Base-by-base conservation (phyloP, 2,797 vertebrate genomes). In the Betta splendens region DNA sequence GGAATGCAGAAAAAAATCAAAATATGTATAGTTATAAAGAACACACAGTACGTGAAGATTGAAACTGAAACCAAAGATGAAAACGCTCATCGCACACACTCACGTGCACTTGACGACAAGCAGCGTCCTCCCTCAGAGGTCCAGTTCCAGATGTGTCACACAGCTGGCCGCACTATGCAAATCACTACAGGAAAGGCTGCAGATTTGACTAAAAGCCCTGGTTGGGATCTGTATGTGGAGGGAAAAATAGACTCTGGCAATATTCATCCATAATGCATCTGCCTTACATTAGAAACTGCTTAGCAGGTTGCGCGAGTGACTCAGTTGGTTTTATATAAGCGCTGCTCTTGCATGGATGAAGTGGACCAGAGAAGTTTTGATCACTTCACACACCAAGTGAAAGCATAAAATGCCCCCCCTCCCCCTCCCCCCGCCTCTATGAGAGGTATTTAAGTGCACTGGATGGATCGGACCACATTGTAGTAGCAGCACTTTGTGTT, bases 171-270 rank as follows among this genome's bases (percentile, higher is more conserved):
- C 70, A 62, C 71, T 54, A 75, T 87, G 80, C 72, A 85, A 46
- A 87, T 80, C 45, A 17, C 17, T 17, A 39, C 54, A 58, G 61
- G 40, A 64, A 81, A 75, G 66, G 49, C 65, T 82, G 81, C 76
- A 80, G 78, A 86, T 88, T 87, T 85, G 72, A 85, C 81, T 89
- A 84, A 86, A 89, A 87, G 83, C 80, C 3, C 5, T 44, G 21
- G 38, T 63, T 47, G 38, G n/a, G 64, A 60, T 69, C 40, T 63
- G 57, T 58, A 79, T 82, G 54, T 37, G 39, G 16, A 18, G 33
- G 16, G 15, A 37, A 71, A 75, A 52, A 65, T 18, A 56, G 36
- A 66, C 60, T 73, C 52, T 44, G 69, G 72, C 57, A 56, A 64
- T 77, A 68, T 60, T 80, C 80, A 87, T 87, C 51, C 79, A 90